Percentiles rank a stretch among this genome's conserved stretches.
phyloP scores from a whole-genome alignment of 2,113 vertebrate genomes.

The Coptodon rendalli region DNA sequence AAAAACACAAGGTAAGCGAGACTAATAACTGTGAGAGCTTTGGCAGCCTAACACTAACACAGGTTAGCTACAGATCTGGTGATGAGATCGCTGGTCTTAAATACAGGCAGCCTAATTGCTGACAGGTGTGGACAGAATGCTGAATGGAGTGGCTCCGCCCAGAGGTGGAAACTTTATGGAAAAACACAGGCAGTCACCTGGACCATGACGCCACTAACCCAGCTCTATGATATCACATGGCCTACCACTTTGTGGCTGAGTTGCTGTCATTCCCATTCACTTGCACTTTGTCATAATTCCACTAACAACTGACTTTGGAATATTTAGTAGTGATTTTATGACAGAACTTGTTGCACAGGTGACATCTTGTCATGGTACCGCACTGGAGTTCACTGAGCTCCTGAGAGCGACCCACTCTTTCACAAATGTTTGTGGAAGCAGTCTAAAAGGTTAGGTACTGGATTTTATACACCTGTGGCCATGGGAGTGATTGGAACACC shows the following conservation, averaged over 20 bases:
- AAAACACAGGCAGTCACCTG: not conserved
- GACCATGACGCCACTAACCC: not conserved
- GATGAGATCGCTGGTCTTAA: fast-evolving
- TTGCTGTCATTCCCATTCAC: not conserved
- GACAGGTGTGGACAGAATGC: not conserved
- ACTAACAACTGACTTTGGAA: not conserved
- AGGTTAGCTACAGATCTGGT: not conserved
- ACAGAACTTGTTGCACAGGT: not conserved
- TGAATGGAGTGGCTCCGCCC: not conserved
- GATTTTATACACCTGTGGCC: no score
- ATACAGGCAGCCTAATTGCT: not conserved
- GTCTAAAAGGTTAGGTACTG: no score
- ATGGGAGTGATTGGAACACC: not conserved
- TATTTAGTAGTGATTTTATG: not conserved
- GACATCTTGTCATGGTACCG: not conserved
- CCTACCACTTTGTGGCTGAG: not conserved
- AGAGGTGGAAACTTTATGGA: not conserved
- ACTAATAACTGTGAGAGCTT: not conserved
- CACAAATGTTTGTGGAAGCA: no score
- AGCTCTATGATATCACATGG: not conserved
- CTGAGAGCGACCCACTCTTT: not conserved
- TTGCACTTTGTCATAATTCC: not conserved
- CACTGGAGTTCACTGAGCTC: not conserved
- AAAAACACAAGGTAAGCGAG: not conserved
- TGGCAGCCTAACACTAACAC: not conserved